Percentiles rank a stretch among this genome's conserved stretches.
These are phyloP conservation scores for Agrochola litura DNA, from an alignment of 2,888 invertebrate genomes.

Conservation along the genomic window DNA sequence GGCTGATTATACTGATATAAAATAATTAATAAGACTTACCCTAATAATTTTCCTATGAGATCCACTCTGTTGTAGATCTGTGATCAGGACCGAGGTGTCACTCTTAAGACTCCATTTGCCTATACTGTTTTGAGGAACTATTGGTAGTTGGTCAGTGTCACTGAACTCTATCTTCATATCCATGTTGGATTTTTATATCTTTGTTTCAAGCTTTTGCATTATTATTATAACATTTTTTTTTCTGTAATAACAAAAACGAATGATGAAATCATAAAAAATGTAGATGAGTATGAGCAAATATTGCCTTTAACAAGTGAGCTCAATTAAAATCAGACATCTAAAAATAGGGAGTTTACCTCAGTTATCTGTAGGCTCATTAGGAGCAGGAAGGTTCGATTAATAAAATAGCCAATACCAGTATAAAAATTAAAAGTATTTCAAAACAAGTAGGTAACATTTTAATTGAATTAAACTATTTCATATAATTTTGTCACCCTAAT, in stretches of 20 bases:
- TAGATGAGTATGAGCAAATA: no score
- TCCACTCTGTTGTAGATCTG: constrained; percentile 71
- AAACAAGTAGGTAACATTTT: neutral
- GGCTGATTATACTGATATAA: neutral
- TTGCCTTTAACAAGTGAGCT: neutral
- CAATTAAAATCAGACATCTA: neutral
- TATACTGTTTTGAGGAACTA: constrained; percentile 52
- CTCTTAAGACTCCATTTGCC: constrained; percentile 69
- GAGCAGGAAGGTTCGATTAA: neutral
- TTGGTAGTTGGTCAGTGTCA: constrained; percentile 47
- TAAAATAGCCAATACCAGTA: neutral
- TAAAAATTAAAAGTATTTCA: no score
- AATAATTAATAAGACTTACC: constrained; percentile 75
- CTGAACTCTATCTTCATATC: constrained; percentile 69
- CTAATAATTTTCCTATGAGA: constrained; percentile 84
- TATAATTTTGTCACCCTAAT: neutral
- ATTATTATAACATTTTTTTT: constrained; percentile 34
- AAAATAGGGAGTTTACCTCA: neutral
- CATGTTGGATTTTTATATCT: constrained; percentile 56
- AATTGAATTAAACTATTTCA: neutral
- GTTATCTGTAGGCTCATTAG: neutral
- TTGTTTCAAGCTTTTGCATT: constrained; percentile 38
- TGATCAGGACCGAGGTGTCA: constrained; percentile 69
- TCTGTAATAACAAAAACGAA: constrained; percentile 43
- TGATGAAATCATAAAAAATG: neutral